Conservation (phyloP, 2,888 invertebrate species). For the Drosophila stalkeri region DNA sequence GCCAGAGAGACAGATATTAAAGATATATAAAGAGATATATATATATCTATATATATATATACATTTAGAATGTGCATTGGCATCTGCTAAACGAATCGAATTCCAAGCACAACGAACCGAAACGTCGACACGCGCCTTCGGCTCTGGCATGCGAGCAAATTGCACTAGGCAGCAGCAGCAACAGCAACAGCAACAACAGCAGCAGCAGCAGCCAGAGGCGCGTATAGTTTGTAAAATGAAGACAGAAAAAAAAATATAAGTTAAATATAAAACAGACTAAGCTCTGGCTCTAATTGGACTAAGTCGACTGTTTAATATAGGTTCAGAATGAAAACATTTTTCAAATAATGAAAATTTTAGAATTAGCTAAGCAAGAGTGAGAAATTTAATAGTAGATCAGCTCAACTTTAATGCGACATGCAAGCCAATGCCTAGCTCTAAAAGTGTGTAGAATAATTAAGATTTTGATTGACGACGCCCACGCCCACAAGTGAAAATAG, state of each 20-base stretch:
- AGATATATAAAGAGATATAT: neutral
- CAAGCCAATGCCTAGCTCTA: no score
- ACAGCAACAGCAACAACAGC: conserved; percentile 7
- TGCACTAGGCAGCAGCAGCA: conserved; percentile 43
- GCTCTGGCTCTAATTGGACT: neutral
- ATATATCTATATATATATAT: neutral
- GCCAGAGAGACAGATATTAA: conserved; percentile 4
- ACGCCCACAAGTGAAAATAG: no score
- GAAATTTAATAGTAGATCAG: neutral
- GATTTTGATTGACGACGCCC: no score
- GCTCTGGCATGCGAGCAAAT: conserved; percentile 61
- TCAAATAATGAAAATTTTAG: neutral
- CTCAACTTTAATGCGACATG: neutral
- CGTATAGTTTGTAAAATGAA: neutral
- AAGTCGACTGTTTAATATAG: neutral
- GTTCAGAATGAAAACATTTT: no score
- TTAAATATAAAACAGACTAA: neutral
- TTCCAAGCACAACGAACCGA: conserved; percentile 37
- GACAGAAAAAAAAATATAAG: neutral
- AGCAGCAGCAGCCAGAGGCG: neutral
- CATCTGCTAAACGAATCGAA: conserved; percentile 52
- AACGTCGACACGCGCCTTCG: conserved; percentile 44
- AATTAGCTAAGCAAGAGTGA: neutral
- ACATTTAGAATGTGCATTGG: conserved; percentile 56
- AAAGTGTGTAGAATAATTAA: no score